A percentile compares a stretch with the other conserved stretches of the same genome.
phyloP scores from a whole-genome alignment of 2,797 vertebrate species.

The Bryconaethiops microstoma region DNA sequence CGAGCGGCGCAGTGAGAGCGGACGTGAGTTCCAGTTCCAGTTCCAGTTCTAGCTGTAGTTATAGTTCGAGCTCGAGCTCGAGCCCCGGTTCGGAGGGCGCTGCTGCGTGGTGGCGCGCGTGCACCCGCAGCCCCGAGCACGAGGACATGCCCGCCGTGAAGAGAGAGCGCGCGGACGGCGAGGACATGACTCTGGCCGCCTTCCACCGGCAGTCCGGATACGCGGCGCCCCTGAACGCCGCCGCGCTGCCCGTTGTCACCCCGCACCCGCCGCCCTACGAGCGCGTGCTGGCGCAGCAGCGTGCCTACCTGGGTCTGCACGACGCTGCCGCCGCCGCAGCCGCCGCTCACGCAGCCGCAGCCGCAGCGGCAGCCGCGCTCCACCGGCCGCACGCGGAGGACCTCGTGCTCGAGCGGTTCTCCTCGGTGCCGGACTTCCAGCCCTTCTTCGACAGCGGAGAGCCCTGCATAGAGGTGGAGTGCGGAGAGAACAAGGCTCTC shows the following conservation, averaged over 20 bases:
- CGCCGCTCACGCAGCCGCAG: constrained; percentile 69
- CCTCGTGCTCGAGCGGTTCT: constrained; percentile 91
- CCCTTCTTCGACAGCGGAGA: constrained; percentile 95
- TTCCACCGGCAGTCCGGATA: constrained; percentile 89
- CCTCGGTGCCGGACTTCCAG: constrained; percentile 93
- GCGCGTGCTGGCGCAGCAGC: constrained; percentile 88
- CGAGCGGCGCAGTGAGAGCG: constrained; percentile 72
- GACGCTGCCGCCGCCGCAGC: constrained; percentile 78
- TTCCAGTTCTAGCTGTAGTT: neutral
- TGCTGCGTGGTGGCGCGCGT: constrained; percentile 5
- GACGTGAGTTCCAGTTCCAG: constrained; percentile 49
- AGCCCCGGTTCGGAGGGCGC: neutral
- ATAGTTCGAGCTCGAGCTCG: neutral
- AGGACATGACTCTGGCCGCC: constrained; percentile 91
- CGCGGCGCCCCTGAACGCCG: constrained; percentile 88
- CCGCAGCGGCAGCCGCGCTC: constrained; percentile 70
- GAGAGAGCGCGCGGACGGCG: constrained; percentile 92
- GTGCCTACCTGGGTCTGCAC: constrained; percentile 88
- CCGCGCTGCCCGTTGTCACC: constrained; percentile 88
- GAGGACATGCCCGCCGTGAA: constrained; percentile 96
- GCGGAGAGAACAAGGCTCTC: constrained; percentile 95
- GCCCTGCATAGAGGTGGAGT: constrained; percentile 98
- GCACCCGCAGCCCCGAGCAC: neutral
- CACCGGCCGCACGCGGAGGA: constrained; percentile 86
- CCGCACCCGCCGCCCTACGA: constrained; percentile 89